Evolutionary conservation across 1,140 invertebrate genomes (phyloP), one percentile per base, ranked within the genome.

Genomic region (Paraescarpia echinospica): DNA sequence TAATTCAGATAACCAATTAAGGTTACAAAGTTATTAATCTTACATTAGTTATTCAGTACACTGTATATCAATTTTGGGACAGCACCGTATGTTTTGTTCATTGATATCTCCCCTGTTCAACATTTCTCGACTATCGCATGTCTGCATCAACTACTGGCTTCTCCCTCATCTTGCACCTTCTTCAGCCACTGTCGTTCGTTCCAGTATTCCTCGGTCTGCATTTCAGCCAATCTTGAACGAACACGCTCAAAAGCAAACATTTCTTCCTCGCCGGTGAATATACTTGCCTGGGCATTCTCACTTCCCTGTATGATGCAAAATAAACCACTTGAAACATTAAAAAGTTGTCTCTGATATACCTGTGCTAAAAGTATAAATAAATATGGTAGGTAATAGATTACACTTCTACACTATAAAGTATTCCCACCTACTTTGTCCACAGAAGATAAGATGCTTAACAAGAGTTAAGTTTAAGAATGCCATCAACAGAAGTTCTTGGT

Each of bases 181-280:
- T 77, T 77, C 59, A 77, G 14, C 27, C 59, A 31, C 89, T 91
- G 34, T 33, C 51, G n/a, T 31, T 91, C 34, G 12, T 94, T 97
- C 98, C 98, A 99, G 96, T 99, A 99, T 93, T 98, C 97, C 92
- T 97, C 97, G 2, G 98, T 98, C 96, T 99, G 98, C 99, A 99
- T 99, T 97, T 99, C 98, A 91, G 97, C 97, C 34, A 99, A 96
- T 91, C 99, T 96, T 0, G 99, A 99, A 27, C 99, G 95, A 33
- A 99, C 99, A 92, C 99, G 97, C 94, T 99, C 98, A 96, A 98
- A 99, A 14, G 99, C 99, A 97, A 99, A 99, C 92, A 99, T 96
- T 96, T 99, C 99, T 96, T 99, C 99, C 95, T 99, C 98, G 0
- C 99, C 99, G 35, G 98, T 99, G 95, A 99, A 99, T 94, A 99